These are phyloP conservation scores for Phasia obesa DNA, from an alignment of 2,888 invertebrate genomes.

Conservation along the genomic window DNA sequence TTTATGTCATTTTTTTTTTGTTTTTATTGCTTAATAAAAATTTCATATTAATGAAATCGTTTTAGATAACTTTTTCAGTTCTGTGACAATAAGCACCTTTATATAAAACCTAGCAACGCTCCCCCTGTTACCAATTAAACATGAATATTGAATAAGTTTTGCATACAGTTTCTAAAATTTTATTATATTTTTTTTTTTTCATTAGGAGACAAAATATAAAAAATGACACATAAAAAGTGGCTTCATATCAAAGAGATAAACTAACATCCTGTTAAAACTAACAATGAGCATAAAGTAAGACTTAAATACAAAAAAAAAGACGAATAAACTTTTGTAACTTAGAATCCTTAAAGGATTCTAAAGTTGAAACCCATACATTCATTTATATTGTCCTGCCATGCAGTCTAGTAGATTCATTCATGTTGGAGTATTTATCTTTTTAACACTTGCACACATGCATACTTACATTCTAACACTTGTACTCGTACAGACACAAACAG, in stretches of 20 bases:
- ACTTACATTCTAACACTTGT: neutral
- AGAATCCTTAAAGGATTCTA: slow-evolving; percentile 61
- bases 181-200: slow-evolving; percentile 48
- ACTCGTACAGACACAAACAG: slow-evolving; percentile 18
- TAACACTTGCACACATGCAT: slow-evolving; percentile 20
- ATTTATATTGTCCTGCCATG: slow-evolving; percentile 12
- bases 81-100: neutral
- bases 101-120: neutral
- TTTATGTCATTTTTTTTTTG: no score
- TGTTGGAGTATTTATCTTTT: slow-evolving; percentile 56
- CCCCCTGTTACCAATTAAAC: neutral
- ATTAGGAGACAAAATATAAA: slow-evolving; percentile 22
- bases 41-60: no score
- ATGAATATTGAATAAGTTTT: slow-evolving; percentile 40
- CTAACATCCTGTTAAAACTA: slow-evolving; percentile 55
- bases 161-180: slow-evolving; percentile 7
- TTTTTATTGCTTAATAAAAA: no score
- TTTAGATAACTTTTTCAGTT: no score
- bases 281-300: slow-evolving; percentile 62
- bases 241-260: slow-evolving; percentile 64
- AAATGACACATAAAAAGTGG: slow-evolving; percentile 22
- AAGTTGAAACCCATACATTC: slow-evolving; percentile 42
- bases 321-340: slow-evolving; percentile 59
- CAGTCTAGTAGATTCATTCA: slow-evolving; percentile 52
- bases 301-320: slow-evolving; percentile 33